phyloP scores from a whole-genome alignment of 2,888 invertebrate genomes.

The Hanleya hanleyi region DNA sequence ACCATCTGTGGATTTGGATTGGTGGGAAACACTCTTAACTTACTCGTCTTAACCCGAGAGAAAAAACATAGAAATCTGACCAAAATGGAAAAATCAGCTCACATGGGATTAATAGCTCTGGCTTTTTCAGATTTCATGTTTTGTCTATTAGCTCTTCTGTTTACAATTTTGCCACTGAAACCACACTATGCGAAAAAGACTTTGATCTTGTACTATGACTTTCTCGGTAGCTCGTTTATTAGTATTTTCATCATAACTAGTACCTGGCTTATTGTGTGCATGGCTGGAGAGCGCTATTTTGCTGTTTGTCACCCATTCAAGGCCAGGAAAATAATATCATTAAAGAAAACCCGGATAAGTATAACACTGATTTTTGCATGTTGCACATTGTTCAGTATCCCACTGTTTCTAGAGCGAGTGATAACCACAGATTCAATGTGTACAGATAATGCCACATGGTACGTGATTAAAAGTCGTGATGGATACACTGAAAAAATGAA shows the following conservation, averaged over 20 bases:
- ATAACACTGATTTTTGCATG: slow-evolving; percentile 52
- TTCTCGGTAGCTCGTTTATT: slow-evolving; percentile 58
- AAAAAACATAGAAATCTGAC: slow-evolving; percentile 61
- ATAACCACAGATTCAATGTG: slow-evolving; percentile 39
- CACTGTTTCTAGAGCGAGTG: slow-evolving; percentile 56
- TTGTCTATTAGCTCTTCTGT: slow-evolving; percentile 64
- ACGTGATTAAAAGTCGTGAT: slow-evolving; percentile 37
- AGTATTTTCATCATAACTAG: slow-evolving; percentile 69
- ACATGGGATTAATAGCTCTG: slow-evolving; percentile 67
- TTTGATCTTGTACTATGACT: slow-evolving; percentile 54
- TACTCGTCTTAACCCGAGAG: slow-evolving; percentile 64
- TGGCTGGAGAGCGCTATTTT: slow-evolving; percentile 70
- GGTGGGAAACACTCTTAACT: slow-evolving; percentile 65
- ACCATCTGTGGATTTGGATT: slow-evolving; percentile 64
- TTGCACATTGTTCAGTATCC: slow-evolving; percentile 55
- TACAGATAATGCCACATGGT: slow-evolving; percentile 37
- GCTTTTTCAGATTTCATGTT: slow-evolving; percentile 70
- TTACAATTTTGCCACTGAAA: slow-evolving; percentile 51
- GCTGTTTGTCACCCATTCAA: slow-evolving; percentile 71
- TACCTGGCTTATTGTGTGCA: slow-evolving; percentile 70
- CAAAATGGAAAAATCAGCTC: slow-evolving; percentile 69
- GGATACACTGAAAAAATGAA: slow-evolving; percentile 41
- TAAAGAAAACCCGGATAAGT: slow-evolving; percentile 61
- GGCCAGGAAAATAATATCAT: slow-evolving; percentile 65
- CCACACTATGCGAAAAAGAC: slow-evolving; percentile 38